Base-by-base conservation (phyloP, 2,888 invertebrate species). In the Alviniconcha strummeri region DNA sequence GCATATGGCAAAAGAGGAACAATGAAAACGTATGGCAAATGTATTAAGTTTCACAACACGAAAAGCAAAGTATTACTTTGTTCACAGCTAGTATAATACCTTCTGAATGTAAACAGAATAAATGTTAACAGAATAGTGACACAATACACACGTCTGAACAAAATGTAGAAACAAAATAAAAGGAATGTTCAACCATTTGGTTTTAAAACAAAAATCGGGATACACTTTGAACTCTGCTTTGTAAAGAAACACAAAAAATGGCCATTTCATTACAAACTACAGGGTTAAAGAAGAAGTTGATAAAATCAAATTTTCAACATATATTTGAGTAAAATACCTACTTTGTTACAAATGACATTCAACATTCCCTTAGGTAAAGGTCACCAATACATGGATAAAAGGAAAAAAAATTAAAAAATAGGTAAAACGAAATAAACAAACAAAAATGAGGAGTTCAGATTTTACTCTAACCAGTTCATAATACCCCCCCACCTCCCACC, bases 31-130 rank as follows among this genome's bases (percentile, higher is more conserved):
- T 17, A 64, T 64, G 64, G 64, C 60, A 52, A 36, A 36, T 36
- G 64, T 57, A 78, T 17, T 56, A 5, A 60, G 64, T 57, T 11
- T 78, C 52, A 78, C 78, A 78, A 78, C 78, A 78, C 78, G 7
- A 64, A 78, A 78, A 78, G 78, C 78, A 5, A 57, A 52, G 15
- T 78, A 13, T 5, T 7, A 60, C 4, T 64, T 15, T 36, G 78
- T 15, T 64, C 52, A 60, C 78, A 78, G 64, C 78, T 78, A 77
- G 75, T 56, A 75, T 56, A 77, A 77, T 57, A 77, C 76, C 60
- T 60, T 8, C 9, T 60, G 60, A 60, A 11, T 64, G 57, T 36
- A 52, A 78, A 78, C 57, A 52, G 60, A 36, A 36, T 57, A 78
- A 57, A 64, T 36, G 78, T 13, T 36, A 19, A 52, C 57, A 78